Conservation (phyloP, 2,888 invertebrate species). For the Xestoiulus laeticollis region DNA sequence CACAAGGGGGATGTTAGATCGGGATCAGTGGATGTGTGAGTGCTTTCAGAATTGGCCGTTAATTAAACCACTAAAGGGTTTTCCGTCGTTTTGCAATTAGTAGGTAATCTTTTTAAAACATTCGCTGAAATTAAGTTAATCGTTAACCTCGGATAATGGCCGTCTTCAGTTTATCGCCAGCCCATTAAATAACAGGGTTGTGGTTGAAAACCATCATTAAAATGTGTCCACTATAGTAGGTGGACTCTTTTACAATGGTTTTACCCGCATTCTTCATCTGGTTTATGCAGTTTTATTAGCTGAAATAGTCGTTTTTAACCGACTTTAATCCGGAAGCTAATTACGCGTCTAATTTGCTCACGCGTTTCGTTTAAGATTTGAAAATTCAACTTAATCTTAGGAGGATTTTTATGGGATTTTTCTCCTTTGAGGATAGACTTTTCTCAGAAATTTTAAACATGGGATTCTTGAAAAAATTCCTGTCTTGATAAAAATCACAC, state of each 20-base stretch:
- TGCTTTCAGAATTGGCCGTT: background rate
- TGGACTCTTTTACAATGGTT: background rate
- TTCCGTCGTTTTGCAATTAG: slow-evolving; percentile 10
- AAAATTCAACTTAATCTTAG: background rate
- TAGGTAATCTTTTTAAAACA: slow-evolving; percentile 12
- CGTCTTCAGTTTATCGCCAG: slow-evolving; percentile 20
- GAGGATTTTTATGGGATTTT: background rate
- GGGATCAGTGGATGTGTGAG: background rate
- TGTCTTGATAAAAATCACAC: no score
- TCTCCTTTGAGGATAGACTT: no score
- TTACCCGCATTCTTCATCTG: background rate
- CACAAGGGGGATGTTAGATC: background rate
- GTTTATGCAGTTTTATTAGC: background rate
- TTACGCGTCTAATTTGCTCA: background rate
- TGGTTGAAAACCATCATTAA: background rate
- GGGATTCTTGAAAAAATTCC: no score
- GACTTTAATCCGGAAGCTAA: background rate
- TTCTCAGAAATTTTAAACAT: no score
- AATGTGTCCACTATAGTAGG: background rate
- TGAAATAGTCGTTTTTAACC: background rate
- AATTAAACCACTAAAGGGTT: background rate
- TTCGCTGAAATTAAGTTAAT: background rate
- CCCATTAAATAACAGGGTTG: background rate
- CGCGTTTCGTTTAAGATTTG: background rate
- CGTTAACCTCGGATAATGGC: slow-evolving; percentile 1